Percentiles rank a stretch among this genome's conserved stretches.
phyloP scores from a whole-genome alignment of 1,140 invertebrate genomes.

The Calliphora vicina region DNA sequence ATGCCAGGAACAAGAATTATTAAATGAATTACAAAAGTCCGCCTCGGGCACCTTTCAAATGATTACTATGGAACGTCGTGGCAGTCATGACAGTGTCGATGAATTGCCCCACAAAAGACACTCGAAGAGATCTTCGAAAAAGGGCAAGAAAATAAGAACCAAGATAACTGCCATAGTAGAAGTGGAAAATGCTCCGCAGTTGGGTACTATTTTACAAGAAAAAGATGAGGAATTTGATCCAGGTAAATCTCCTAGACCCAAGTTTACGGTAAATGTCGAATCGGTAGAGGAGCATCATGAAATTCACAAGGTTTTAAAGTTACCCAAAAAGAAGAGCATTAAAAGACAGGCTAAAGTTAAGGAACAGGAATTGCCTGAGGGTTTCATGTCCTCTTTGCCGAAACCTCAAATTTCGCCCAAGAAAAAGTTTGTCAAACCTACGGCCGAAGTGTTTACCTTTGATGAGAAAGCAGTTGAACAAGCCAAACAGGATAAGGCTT shows the following conservation, averaged over 20 bases:
- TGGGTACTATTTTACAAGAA: constrained; percentile 49
- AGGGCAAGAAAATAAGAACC: constrained; percentile 52
- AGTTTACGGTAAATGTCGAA: constrained; percentile 56
- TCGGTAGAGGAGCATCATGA: constrained; percentile 57
- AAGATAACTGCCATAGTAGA: constrained; percentile 58
- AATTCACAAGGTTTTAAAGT: constrained; percentile 56
- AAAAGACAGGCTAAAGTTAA: constrained; percentile 34
- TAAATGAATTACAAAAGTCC: constrained; percentile 58
- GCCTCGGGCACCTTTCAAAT: constrained; percentile 54
- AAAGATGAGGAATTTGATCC: constrained; percentile 42
- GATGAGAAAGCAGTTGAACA: constrained; percentile 47
- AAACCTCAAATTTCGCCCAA: constrained; percentile 37
- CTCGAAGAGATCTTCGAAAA: constrained; percentile 42
- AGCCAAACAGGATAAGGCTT: background rate
- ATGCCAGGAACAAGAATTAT: constrained; percentile 58
- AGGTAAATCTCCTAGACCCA: constrained; percentile 40
- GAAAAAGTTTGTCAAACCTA: constrained; percentile 39
- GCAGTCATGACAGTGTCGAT: constrained; percentile 48
- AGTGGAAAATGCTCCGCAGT: constrained; percentile 47
- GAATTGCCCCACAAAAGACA: background rate
- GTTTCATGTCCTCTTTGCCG: constrained; percentile 52
- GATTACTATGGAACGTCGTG: constrained; percentile 52
- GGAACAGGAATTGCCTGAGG: constrained; percentile 47
- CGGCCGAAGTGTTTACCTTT: constrained; percentile 55
- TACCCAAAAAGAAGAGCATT: constrained; percentile 58